A percentile compares a stretch with the other conserved stretches of the same genome.
Conservation (phyloP, 2,113 vertebrate species). For the Forbesichthys papilliferus region DNA sequence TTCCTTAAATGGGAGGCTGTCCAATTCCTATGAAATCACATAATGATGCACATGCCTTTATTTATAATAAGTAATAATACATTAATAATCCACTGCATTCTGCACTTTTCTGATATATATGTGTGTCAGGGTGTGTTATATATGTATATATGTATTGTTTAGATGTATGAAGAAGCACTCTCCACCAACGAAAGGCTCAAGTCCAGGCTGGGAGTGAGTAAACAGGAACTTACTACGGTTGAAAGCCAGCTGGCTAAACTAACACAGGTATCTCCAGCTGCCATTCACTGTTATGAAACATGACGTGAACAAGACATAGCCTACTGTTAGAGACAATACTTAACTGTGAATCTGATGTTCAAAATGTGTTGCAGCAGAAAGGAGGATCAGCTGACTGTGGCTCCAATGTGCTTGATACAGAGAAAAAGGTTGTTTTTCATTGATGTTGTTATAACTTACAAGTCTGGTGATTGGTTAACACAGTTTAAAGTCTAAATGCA, state of each 20-base stretch:
- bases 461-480: neutral
- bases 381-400: constrained; percentile 67
- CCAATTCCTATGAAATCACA: too few relatives aligned
- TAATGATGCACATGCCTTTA: too few relatives aligned
- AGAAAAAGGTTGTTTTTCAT: constrained; percentile 80
- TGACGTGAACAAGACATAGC: neutral
- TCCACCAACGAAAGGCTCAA: constrained; percentile 90
- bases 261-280: constrained; percentile 78
- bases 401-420: constrained; percentile 83
- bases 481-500: too few relatives aligned
- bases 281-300: neutral
- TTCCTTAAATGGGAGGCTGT: too few relatives aligned
- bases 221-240: constrained; percentile 82
- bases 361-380: constrained; percentile 73
- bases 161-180: constrained; percentile 90
- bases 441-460: neutral
- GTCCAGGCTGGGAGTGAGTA: constrained; percentile 85
- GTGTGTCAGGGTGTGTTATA: too few relatives aligned
- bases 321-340: neutral
- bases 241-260: constrained; percentile 85
- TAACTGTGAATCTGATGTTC: constrained; percentile 1
- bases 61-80: too few relatives aligned
- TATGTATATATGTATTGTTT: constrained; percentile 23
- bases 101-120: neutral
- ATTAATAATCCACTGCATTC: too few relatives aligned